Percentiles rank a stretch among this genome's conserved stretches.
phyloP scores from a whole-genome alignment of 2,113 vertebrate genomes.

The Penelope pileata region DNA sequence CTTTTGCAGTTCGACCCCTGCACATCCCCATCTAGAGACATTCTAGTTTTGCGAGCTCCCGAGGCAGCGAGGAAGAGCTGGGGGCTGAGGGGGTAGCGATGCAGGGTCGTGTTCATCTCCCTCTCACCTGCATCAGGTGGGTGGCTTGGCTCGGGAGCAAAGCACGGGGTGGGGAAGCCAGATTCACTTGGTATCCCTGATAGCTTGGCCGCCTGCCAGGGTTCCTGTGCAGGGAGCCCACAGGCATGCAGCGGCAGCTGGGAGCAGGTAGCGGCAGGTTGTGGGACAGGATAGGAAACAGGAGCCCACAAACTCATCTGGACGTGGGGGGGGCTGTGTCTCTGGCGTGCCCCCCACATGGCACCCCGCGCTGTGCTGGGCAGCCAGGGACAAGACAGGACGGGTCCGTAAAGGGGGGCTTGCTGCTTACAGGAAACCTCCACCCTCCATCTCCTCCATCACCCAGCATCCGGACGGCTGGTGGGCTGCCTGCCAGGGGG shows the following conservation, averaged over 20 bases:
- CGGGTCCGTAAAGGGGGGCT: not conserved
- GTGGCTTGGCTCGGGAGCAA: not conserved
- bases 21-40: not conserved
- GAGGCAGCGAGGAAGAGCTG: fast-evolving
- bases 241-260: not conserved
- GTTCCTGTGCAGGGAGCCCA: not conserved
- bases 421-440: constrained; percentile 49
- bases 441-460: not conserved
- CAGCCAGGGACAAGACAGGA: constrained; percentile 42
- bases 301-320: not conserved
- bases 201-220: not conserved
- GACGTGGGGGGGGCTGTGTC: not conserved
- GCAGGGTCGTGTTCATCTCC: not conserved
- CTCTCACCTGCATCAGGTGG: not conserved
- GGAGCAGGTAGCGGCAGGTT: constrained; percentile 12
- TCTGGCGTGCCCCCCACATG: not conserved
- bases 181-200: not conserved
- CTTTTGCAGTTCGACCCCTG: not conserved
- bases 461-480: not conserved
- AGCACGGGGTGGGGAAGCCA: fast-evolving
- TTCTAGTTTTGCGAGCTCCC: fast-evolving
- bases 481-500: constrained; percentile 51
- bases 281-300: not conserved
- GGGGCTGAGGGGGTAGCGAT: fast-evolving
- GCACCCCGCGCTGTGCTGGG: fast-evolving